Conservation (phyloP, 2,888 invertebrate genomes). For the Pterostichus niger region DNA sequence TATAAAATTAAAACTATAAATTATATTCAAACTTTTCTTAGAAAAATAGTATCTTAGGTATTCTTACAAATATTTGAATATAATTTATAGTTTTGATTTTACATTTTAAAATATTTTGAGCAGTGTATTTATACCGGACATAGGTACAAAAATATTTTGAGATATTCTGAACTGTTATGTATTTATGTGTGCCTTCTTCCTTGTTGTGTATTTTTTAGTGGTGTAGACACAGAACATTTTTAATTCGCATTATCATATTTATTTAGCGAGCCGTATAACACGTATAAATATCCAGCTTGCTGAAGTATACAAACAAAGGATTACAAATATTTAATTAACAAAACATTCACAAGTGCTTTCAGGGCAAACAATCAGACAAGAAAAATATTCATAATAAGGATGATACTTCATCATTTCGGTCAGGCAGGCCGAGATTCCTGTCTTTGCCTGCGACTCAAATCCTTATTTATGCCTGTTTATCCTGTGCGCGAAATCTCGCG, state of each 20-base stretch:
- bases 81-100: too few relatives aligned
- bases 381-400: slow-evolving; percentile 60
- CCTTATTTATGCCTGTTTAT: slow-evolving; percentile 73
- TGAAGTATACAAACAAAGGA: slow-evolving; percentile 34
- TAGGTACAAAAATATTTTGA: too few relatives aligned
- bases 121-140: too few relatives aligned
- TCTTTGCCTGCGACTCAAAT: slow-evolving; percentile 70
- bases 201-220: too few relatives aligned
- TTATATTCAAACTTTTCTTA: too few relatives aligned
- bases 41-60: too few relatives aligned
- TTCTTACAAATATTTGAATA: too few relatives aligned
- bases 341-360: slow-evolving; percentile 41
- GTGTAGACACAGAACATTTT: neutral
- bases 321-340: slow-evolving; percentile 61
- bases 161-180: too few relatives aligned
- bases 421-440: slow-evolving; percentile 53
- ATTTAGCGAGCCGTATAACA: neutral
- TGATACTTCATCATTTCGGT: slow-evolving; percentile 61
- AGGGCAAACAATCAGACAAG: slow-evolving; percentile 39
- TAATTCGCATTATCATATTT: slow-evolving; percentile 8
- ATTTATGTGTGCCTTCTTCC: too few relatives aligned
- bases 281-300: slow-evolving; percentile 15
- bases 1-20: too few relatives aligned
- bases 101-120: too few relatives aligned
- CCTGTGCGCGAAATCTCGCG: slow-evolving; percentile 68